Conservation (phyloP, 2,888 invertebrate genomes). For the Falcaria lacertinaria region DNA sequence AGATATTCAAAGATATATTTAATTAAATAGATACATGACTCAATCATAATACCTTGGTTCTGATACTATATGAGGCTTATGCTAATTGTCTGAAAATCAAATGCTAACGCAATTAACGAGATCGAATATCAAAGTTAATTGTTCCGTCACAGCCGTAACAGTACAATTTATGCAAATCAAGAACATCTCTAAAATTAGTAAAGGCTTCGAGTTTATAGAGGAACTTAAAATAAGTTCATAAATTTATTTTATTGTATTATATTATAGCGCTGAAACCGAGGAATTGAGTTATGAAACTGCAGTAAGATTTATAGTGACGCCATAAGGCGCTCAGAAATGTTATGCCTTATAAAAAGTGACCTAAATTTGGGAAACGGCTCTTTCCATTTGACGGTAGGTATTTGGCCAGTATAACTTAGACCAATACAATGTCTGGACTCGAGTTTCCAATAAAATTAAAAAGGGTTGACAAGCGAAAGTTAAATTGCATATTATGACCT, state of each 20-base stretch:
- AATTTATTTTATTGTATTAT: slow-evolving; percentile 40
- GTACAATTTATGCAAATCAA: slow-evolving; percentile 5
- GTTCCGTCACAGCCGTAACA: neutral
- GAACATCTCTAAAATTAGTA: slow-evolving; percentile 10
- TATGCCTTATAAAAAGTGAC: slow-evolving; percentile 2
- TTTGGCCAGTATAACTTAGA: neutral
- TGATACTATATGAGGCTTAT: too few relatives aligned
- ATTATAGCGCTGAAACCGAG: slow-evolving; percentile 37
- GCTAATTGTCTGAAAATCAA: too few relatives aligned
- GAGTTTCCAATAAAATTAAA: too few relatives aligned
- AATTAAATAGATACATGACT: too few relatives aligned
- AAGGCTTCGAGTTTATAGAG: slow-evolving; percentile 9
- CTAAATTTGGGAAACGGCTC: neutral
- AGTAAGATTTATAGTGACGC: slow-evolving; percentile 49
- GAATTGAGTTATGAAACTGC: slow-evolving; percentile 54
- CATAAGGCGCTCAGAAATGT: slow-evolving; percentile 31
- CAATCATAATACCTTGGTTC: too few relatives aligned
- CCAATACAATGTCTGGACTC: too few relatives aligned
- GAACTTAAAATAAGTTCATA: slow-evolving; percentile 22
- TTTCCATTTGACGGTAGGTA: neutral
- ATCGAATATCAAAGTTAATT: neutral
- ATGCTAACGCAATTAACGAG: neutral
- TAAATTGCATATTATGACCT: too few relatives aligned
- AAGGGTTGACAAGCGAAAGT: too few relatives aligned
- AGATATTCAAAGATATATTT: too few relatives aligned